These are phyloP conservation scores for Cyphomyrmex costatus DNA, from an alignment of 1,140 invertebrate genomes.

Conservation along the genomic window DNA sequence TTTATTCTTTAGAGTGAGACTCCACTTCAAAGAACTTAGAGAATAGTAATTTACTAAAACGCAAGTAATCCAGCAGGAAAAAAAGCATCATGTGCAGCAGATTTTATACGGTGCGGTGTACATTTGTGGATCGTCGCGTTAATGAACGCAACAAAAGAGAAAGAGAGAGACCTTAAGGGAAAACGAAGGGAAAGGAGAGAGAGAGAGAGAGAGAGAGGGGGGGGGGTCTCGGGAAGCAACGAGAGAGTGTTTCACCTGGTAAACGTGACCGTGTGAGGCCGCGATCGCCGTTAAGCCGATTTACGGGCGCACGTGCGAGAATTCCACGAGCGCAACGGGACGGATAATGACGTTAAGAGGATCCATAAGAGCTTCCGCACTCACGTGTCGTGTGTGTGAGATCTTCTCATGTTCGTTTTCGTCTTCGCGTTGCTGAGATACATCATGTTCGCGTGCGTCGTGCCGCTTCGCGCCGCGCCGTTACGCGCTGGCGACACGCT, in stretches of 20 bases:
- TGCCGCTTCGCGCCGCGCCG: neutral
- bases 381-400: slow-evolving; percentile 33
- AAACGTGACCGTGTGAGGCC: slow-evolving; percentile 59
- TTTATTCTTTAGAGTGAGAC: too few relatives aligned
- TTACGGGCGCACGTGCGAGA: slow-evolving; percentile 70
- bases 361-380: slow-evolving; percentile 57
- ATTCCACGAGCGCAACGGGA: slow-evolving; percentile 59
- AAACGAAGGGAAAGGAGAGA: neutral
- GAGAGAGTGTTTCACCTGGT: slow-evolving; percentile 64
- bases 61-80: too few relatives aligned
- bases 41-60: too few relatives aligned
- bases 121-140: neutral
- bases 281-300: slow-evolving; percentile 73
- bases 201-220: neutral
- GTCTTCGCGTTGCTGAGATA: slow-evolving; percentile 3
- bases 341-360: slow-evolving; percentile 74
- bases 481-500: neutral
- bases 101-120: neutral
- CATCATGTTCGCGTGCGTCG: slow-evolving; percentile 2
- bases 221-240: neutral
- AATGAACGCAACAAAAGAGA: neutral
- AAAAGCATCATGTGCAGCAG: too few relatives aligned
- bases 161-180: neutral
- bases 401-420: slow-evolving; percentile 28
- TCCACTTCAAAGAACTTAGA: too few relatives aligned